Conservation (phyloP, 1,140 invertebrate species). For the Heliconius eleuchia region DNA sequence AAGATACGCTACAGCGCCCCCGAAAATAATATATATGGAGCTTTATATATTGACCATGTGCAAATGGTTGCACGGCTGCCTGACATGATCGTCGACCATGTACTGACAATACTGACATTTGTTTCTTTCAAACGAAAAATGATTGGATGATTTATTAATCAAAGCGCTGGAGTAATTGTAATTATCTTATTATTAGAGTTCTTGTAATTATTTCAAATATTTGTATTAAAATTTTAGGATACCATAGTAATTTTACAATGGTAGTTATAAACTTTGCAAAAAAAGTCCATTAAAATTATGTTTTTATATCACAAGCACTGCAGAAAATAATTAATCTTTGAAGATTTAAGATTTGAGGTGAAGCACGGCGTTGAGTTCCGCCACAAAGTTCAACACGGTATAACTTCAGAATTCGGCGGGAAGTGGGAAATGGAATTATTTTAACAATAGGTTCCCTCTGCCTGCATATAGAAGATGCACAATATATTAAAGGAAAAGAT, state of each 20-base stretch:
- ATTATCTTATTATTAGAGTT: not conserved
- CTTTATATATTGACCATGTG: slow-evolving; percentile 49
- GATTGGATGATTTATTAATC: slow-evolving; percentile 63
- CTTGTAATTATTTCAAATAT: not conserved
- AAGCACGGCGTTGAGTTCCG: no score
- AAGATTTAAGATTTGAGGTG: no score
- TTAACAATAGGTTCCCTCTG: no score
- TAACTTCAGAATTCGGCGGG: no score
- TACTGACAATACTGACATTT: slow-evolving; percentile 55
- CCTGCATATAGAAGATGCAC: not conserved
- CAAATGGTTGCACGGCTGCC: slow-evolving; percentile 47
- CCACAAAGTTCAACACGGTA: no score
- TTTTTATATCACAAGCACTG: no score
- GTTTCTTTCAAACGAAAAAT: slow-evolving; percentile 63
- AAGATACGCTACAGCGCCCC: slow-evolving; percentile 47
- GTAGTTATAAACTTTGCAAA: no score
- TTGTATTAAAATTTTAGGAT: not conserved
- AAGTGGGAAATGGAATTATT: no score
- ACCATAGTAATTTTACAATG: no score
- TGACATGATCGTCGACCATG: slow-evolving; percentile 48
- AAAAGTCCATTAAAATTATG: no score
- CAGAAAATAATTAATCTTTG: no score
- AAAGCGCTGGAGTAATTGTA: slow-evolving; percentile 40
- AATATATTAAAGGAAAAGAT: not conserved
- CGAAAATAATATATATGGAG: slow-evolving; percentile 58